Evolutionary conservation across 2,888 invertebrate species (phyloP).

Genomic region (Monopis laevigella): DNA sequence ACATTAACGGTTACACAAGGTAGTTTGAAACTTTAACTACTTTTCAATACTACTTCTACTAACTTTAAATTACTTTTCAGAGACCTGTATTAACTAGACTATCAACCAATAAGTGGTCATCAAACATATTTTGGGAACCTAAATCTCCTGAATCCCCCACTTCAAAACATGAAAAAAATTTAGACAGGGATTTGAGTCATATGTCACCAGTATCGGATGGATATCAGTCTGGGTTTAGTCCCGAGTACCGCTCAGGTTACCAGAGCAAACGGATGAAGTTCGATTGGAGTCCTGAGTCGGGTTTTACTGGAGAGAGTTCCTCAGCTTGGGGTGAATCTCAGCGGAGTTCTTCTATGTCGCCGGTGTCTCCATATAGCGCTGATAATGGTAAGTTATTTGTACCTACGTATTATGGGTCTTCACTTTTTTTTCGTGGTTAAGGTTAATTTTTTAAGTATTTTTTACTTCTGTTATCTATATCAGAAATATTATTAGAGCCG

Average conservation of each 20-base stretch:
- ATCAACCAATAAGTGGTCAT: constrained; percentile 52
- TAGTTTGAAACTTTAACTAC: no score
- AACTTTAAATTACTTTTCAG: no score
- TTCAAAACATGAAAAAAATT: constrained; percentile 33
- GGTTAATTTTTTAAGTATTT: no score
- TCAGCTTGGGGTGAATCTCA: constrained; percentile 63
- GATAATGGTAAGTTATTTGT: constrained; percentile 37
- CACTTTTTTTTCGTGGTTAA: no score
- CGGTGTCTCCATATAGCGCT: constrained; percentile 52
- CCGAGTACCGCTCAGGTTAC: constrained; percentile 33
- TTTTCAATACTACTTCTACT: no score
- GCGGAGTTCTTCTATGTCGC: constrained; percentile 58
- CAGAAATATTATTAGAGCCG: no score
- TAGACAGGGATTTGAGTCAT: constrained; percentile 37
- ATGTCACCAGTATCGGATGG: constrained; percentile 47
- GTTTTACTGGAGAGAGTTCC: constrained; percentile 42
- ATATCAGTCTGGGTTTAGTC: constrained; percentile 44
- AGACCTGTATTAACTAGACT: constrained; percentile 43
- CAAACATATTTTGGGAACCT: constrained; percentile 53
- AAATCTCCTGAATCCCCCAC: constrained; percentile 50
- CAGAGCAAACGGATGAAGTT: constrained; percentile 32
- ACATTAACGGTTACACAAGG: no score
- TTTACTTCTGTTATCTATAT: no score
- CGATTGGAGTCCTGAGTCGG: constrained; percentile 59
- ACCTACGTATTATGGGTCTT: no score